These are phyloP conservation scores for Brachynemurus nebulosus DNA, from an alignment of 2,888 invertebrate genomes.

Conservation along the genomic window DNA sequence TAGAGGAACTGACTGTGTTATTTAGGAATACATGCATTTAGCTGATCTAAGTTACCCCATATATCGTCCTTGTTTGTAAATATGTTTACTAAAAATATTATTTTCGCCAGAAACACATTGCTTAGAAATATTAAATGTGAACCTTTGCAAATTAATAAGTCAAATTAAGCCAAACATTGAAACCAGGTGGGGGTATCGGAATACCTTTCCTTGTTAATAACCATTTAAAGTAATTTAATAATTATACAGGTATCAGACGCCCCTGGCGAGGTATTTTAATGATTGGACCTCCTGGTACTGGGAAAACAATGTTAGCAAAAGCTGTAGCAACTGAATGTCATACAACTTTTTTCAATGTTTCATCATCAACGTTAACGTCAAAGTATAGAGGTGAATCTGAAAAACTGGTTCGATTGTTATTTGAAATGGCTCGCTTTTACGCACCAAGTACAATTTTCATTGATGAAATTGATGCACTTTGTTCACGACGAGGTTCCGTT, in stretches of 20 bases:
- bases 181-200: too few species aligned
- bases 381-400: constrained; percentile 88
- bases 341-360: constrained; percentile 79
- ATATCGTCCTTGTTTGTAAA: too few species aligned
- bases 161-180: too few species aligned
- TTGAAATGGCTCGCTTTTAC: constrained; percentile 81
- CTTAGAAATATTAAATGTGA: too few species aligned
- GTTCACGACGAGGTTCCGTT: constrained; percentile 67
- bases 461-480: constrained; percentile 80
- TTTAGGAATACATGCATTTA: too few species aligned
- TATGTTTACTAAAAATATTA: too few species aligned
- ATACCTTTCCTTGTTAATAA: too few species aligned
- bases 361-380: constrained; percentile 72
- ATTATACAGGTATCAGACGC: constrained; percentile 65
- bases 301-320: constrained; percentile 70
- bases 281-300: constrained; percentile 58
- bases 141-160: too few species aligned
- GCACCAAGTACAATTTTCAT: constrained; percentile 84
- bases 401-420: constrained; percentile 70
- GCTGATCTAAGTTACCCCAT: too few species aligned
- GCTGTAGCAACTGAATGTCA: constrained; percentile 84
- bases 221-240: too few species aligned
- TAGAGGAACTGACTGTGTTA: too few species aligned
- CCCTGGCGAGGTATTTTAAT: constrained; percentile 67
- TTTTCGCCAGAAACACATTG: too few species aligned